Percentiles rank a stretch among this genome's conserved stretches.
Conservation (phyloP, 2,797 vertebrate genomes). For the Alosa sapidissima region DNA sequence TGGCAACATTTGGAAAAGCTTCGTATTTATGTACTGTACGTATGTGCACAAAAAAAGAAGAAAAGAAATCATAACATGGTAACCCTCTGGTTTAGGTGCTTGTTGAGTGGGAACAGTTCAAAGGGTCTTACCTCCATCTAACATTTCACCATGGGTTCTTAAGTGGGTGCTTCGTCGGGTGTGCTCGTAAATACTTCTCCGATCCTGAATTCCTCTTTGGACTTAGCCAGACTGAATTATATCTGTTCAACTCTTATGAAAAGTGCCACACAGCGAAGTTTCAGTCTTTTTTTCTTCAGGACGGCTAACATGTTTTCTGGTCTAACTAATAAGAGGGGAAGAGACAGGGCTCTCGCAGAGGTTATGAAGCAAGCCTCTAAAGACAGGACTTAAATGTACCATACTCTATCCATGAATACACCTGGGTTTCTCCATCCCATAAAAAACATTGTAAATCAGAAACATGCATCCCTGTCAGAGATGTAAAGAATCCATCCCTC, state of each 20-base stretch:
- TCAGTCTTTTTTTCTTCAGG: background rate
- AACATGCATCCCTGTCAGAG: conserved; percentile 33
- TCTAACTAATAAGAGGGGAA: background rate
- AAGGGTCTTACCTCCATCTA: conserved; percentile 33
- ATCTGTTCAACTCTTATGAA: background rate
- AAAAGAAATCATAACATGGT: background rate
- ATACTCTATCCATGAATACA: background rate
- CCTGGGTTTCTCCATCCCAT: background rate
- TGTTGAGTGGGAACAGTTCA: conserved; percentile 28
- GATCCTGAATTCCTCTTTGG: background rate
- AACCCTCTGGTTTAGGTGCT: conserved; percentile 21
- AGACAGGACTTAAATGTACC: background rate
- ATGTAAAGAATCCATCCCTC: conserved; percentile 28
- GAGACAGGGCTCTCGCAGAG: conserved; percentile 13
- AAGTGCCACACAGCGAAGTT: background rate
- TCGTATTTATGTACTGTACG: background rate
- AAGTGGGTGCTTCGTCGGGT: conserved; percentile 8
- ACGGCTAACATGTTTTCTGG: background rate
- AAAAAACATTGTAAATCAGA: conserved; percentile 37
- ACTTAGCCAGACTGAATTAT: background rate
- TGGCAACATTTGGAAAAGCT: background rate
- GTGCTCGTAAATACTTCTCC: background rate
- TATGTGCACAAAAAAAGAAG: background rate
- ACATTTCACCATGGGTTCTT: conserved; percentile 27
- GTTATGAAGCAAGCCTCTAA: conserved; percentile 25